Conservation (phyloP, 2,888 invertebrate species). For the Panzeria rudis region DNA sequence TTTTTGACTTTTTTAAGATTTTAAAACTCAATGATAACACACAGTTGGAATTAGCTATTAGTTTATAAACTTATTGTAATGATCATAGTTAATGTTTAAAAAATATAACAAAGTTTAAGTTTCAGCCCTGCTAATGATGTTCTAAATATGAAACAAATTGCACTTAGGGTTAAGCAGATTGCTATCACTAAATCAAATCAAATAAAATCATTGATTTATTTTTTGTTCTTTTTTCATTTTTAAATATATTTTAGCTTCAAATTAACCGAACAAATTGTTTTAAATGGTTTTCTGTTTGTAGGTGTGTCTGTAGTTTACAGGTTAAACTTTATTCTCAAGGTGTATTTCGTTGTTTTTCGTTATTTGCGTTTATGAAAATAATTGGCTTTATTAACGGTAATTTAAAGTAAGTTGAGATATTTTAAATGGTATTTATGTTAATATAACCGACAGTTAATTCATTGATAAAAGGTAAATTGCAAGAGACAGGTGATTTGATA, state of each 20-base stretch:
- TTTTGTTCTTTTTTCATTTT: not conserved
- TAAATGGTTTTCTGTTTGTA: constrained; percentile 46
- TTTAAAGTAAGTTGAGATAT: not conserved
- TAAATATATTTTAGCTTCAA: constrained; percentile 22
- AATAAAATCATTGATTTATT: constrained; percentile 40
- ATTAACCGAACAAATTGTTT: constrained; percentile 63
- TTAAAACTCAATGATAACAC: constrained; percentile 67
- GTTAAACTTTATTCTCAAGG: constrained; percentile 67
- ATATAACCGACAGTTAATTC: not conserved
- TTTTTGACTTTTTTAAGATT: constrained; percentile 1
- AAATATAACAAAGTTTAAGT: not conserved
- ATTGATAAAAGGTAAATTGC: not conserved
- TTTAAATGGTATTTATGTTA: not conserved
- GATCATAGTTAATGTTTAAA: constrained; percentile 19
- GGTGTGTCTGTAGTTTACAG: constrained; percentile 68
- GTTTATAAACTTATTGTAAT: constrained; percentile 9
- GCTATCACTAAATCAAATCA: constrained; percentile 60
- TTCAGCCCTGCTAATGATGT: constrained; percentile 51
- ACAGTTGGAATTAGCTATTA: constrained; percentile 39
- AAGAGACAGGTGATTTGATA: not conserved
- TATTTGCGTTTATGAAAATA: not conserved
- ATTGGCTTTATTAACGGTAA: constrained; percentile 11
- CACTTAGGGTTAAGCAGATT: constrained; percentile 63
- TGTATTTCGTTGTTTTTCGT: constrained; percentile 39
- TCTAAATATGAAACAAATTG: constrained; percentile 47